These are phyloP conservation scores for Iphiclides podalirius DNA, from an alignment of 2,888 invertebrate genomes.

Conservation along the genomic window DNA sequence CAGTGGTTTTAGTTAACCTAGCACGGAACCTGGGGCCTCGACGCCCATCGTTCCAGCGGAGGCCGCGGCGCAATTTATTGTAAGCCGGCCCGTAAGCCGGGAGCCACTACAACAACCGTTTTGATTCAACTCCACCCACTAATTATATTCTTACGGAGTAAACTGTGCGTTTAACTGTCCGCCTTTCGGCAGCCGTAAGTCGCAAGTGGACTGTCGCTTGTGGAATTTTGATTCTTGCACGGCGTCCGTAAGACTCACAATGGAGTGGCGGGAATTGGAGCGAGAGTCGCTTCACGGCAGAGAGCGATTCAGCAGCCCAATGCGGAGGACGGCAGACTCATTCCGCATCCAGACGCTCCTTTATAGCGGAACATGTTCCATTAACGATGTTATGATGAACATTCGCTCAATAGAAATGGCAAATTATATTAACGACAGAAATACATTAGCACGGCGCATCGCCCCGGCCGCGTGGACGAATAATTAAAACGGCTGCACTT, in stretches of 20 bases:
- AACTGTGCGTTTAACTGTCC: conserved; percentile 67
- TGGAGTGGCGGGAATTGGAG: conserved; percentile 28
- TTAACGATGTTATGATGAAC: conserved; percentile 30
- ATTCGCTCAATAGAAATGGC: conserved; percentile 14
- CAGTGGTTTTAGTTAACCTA: too few relatives aligned
- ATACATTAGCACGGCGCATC: conserved; percentile 1
- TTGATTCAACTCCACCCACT: conserved; percentile 77
- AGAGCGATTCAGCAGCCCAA: conserved; percentile 51
- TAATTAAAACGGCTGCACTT: too few relatives aligned
- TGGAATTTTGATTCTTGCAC: background rate
- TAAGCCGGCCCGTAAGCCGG: conserved; percentile 36
- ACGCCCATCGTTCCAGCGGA: background rate
- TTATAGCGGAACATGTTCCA: conserved; percentile 35
- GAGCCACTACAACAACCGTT: conserved; percentile 46
- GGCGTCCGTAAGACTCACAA: background rate
- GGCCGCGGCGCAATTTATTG: conserved; percentile 47
- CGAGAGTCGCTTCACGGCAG: conserved; percentile 30
- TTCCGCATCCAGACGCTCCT: conserved; percentile 33
- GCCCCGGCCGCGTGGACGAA: too few relatives aligned
- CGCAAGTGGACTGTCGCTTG: conserved; percentile 18
- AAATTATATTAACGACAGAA: conserved; percentile 11
- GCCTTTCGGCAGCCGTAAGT: conserved; percentile 23
- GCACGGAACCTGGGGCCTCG: too few relatives aligned
- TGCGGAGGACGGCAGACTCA: conserved; percentile 24
- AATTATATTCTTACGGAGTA: conserved; percentile 78